Percentiles rank a stretch among this genome's conserved stretches.
Conservation (phyloP, 2,797 vertebrate genomes). For the Calcarius lapponicus region DNA sequence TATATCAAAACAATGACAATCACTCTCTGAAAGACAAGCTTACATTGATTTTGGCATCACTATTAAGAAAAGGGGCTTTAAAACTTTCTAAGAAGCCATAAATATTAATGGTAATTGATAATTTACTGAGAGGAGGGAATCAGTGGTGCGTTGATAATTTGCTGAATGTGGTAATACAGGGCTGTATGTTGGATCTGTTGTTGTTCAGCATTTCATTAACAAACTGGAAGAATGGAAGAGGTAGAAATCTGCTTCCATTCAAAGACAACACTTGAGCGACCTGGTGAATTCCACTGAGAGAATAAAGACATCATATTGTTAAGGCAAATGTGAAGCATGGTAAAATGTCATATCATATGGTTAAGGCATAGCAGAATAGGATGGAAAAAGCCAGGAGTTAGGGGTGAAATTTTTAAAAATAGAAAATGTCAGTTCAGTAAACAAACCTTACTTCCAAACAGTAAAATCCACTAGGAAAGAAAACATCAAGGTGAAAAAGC, state of each 20-base stretch:
- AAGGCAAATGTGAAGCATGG: not conserved
- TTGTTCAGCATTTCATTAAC: not conserved
- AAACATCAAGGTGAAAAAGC: not conserved
- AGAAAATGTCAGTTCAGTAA: not conserved
- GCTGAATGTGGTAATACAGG: not conserved
- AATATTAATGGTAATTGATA: not conserved
- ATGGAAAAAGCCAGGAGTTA: not conserved
- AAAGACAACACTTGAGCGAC: not conserved
- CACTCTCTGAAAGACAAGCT: not conserved
- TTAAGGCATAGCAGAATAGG: not conserved
- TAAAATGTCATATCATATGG: not conserved
- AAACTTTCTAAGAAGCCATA: not conserved
- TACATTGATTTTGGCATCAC: not conserved
- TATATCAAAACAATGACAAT: not conserved
- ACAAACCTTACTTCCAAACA: not conserved
- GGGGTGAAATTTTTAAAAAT: not conserved
- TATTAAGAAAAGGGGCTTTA: not conserved
- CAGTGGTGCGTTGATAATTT: not conserved
- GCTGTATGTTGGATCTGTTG: not conserved
- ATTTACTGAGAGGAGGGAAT: not conserved
- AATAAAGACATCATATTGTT: not conserved
- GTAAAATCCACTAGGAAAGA: not conserved
- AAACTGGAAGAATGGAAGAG: not conserved
- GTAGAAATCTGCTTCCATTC: not conserved
- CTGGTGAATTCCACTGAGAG: not conserved